Evolutionary conservation across 2,888 invertebrate species (phyloP), one percentile per base, ranked within the genome.

Genomic region (Drosophila putrida): DNA sequence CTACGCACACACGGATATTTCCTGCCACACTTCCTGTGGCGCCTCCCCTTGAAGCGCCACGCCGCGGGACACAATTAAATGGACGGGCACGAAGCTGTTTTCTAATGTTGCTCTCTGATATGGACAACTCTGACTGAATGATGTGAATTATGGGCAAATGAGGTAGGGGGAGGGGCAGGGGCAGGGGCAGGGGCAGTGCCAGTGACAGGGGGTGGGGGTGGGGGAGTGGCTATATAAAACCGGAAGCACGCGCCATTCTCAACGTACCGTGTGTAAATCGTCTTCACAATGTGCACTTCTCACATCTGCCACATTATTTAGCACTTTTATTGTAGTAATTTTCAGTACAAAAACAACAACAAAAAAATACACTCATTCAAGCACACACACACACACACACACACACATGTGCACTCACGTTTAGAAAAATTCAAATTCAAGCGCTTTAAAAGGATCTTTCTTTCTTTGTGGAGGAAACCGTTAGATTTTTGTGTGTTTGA

Each of bases 1-100:
- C 1, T 5, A 36, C 50, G 0, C 13, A 25, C 35, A 31, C 31
- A 46, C 31, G 9, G 13, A 53, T 28, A 41, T 38, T 4, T 2
- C n/a, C 38, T 9, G 20, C 20, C 39, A 2, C 13, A 9, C 47
- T 33, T 20, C 6, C 43, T 28, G 36, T 31, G 38, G 15, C 38
- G 11, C 25, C 27, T 25, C n/a, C 44, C 35, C 38, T 11, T 11
- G 36, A 5, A 27, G 47, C 49, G 39, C 50, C 46, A 27, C 76
- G 53, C 70, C 61, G 66, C 65, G 63, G 78, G 75, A 64, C 72
- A 71, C 81, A 72, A 82, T 83, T 83, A 79, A 79, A 78, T 81
- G 84, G 62, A 47, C 66, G 41, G 31, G 62, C 77, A 74, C 82
- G 68, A 61, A 76, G 57, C 55, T 64, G 55, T 33, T 38, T 27